A percentile compares a stretch with the other conserved stretches of the same genome.
phyloP scores from a whole-genome alignment of 2,797 vertebrate species.

The Lutra lutra region DNA sequence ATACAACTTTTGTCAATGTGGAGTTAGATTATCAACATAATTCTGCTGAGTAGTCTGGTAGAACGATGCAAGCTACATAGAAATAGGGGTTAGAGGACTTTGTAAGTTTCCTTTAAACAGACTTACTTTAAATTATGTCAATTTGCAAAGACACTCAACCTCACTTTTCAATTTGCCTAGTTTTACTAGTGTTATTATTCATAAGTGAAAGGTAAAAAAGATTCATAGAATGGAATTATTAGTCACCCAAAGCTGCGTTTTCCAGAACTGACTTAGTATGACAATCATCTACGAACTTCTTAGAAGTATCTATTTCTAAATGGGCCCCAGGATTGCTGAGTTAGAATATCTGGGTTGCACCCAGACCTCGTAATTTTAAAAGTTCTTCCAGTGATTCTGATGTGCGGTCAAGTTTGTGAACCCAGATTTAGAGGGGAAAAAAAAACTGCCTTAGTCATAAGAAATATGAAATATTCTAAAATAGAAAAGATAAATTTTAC shows the following conservation, averaged over 20 bases:
- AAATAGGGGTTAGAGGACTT: neutral
- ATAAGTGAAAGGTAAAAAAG: neutral
- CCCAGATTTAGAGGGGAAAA: neutral
- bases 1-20: neutral
- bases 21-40: neutral
- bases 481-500: neutral
- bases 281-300: neutral
- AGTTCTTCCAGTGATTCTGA: neutral
- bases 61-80: neutral
- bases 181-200: neutral
- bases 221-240: slow-evolving; percentile 9
- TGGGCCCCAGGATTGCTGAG: neutral
- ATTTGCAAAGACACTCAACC: neutral
- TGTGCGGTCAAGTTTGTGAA: neutral
- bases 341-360: neutral
- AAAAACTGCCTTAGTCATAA: neutral
- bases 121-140: neutral
- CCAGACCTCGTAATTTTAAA: neutral
- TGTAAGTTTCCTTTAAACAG: neutral
- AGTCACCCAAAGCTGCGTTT: neutral
- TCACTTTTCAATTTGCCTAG: neutral
- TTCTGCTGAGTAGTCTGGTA: neutral
- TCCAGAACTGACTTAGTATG: neutral
- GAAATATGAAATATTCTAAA: neutral
- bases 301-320: neutral